These are phyloP conservation scores for Drosophila orosa DNA, from an alignment of 1,140 invertebrate genomes.

Conservation along the genomic window DNA sequence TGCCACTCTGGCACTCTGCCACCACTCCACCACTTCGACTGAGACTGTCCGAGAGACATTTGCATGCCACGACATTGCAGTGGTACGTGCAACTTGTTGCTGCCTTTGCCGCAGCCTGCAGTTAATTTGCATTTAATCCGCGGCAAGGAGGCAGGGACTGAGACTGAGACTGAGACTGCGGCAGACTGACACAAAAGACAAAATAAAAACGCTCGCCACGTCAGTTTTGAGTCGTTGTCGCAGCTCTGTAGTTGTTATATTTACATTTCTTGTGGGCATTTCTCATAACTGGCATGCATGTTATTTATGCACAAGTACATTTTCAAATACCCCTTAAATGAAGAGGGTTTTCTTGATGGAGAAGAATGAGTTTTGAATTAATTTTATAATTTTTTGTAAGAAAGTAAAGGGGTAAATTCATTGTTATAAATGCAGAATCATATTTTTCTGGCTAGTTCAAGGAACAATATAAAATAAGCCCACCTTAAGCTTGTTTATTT, in stretches of 20 bases:
- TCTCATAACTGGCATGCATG: slow-evolving; percentile 56
- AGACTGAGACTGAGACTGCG: slow-evolving; percentile 2
- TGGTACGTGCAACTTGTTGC: slow-evolving; percentile 80
- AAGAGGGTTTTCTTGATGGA: background rate
- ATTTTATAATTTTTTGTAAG: background rate
- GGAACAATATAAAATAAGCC: too few relatives aligned
- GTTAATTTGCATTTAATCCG: slow-evolving; percentile 81
- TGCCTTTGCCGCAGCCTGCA: slow-evolving; percentile 57
- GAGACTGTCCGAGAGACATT: slow-evolving; percentile 43
- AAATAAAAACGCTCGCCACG: slow-evolving; percentile 53
- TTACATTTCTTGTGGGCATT: slow-evolving; percentile 37
- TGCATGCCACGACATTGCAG: slow-evolving; percentile 61
- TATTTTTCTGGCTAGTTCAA: too few relatives aligned
- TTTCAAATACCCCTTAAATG: slow-evolving; percentile 14
- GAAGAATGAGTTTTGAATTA: background rate
- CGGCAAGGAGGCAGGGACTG: slow-evolving; percentile 27
- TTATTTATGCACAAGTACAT: slow-evolving; percentile 46
- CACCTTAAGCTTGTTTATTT: background rate
- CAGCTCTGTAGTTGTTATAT: slow-evolving; percentile 45
- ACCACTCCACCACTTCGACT: slow-evolving; percentile 24
- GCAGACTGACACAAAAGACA: slow-evolving; percentile 34
- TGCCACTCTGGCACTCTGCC: slow-evolving; percentile 31
- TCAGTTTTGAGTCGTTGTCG: slow-evolving; percentile 59
- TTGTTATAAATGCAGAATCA: too few relatives aligned
- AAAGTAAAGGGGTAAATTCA: too few relatives aligned